Base-by-base conservation (phyloP, 2,888 invertebrate species). In the Lasioglossum zephyrum region DNA sequence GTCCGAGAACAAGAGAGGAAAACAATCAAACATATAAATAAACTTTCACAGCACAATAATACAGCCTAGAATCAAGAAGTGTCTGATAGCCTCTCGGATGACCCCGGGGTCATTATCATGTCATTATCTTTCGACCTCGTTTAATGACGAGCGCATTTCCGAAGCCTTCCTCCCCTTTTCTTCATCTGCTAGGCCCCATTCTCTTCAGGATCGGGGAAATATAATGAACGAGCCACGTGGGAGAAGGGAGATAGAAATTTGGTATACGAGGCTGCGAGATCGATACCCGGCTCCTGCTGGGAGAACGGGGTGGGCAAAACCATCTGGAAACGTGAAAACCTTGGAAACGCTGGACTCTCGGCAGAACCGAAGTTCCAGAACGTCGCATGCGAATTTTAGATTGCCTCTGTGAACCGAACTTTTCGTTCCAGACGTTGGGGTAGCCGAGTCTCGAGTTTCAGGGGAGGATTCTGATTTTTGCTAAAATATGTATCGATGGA, bases 31-130 rank as follows among this genome's bases (percentile, higher is more conserved):
- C 26, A 41, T 41, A 53, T 63, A 69, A 80, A 75, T 31, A 53
- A 82, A 79, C 63, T 73, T 73, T 3, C 36, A 26, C 26, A 31
- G 9, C 60, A 36, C 39, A 13, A 60, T 16, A 26, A n/a, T n/a
- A 22, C 49, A 57, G 73, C 41, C 41, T 31, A 57, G 44, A 4
- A 26, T 26, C 16, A 36, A 39, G 36, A 73, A 18, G 47, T n/a
- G 31, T 18, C 18, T 85, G 92, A 91, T 92, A 92, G 88, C 92
- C 92, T 73, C 81, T 74, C 63, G 82, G 86, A 91, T 90, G 91
- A 92, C 92, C 92, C 86, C 84, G 78, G 53, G 53, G n/a, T n/a
- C n/a, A n/a, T n/a, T n/a, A n/a, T n/a, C n/a, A 9, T n/a, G 85
- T 87, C 84, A 82, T 88, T 91, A 92, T 93, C 93, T 86, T 66